phyloP scores from a whole-genome alignment of 2,888 invertebrate genomes.

The Cheilosia grossa region DNA sequence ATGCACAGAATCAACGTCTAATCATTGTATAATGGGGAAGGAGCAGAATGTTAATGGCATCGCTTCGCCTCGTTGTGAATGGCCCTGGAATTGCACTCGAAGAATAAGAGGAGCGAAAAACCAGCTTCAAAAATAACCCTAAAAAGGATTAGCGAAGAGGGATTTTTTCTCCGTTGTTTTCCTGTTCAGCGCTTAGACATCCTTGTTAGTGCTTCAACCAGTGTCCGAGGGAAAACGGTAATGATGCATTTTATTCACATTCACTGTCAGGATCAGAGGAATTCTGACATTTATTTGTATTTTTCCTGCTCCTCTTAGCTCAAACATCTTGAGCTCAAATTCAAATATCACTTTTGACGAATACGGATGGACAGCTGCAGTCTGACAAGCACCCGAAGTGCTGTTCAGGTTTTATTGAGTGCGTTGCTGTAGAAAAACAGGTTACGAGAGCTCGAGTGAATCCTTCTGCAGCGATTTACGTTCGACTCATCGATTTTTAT shows the following conservation, averaged over 20 bases:
- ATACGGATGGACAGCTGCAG: conserved; percentile 6
- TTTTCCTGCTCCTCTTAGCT: neutral
- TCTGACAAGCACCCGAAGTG: conserved; percentile 2
- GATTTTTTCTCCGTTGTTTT: conserved; percentile 1
- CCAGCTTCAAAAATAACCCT: neutral
- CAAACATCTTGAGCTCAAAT: conserved; percentile 7
- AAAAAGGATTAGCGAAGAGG: neutral
- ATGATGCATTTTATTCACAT: conserved; percentile 22
- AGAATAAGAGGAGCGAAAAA: neutral
- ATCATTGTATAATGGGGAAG: neutral
- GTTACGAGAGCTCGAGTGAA: neutral
- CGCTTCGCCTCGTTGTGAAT: neutral
- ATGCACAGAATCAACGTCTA: neutral
- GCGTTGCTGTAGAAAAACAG: neutral
- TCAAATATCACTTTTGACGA: conserved; percentile 21
- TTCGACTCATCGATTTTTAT: conserved; percentile 16
- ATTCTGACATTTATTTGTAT: neutral
- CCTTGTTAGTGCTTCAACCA: neutral
- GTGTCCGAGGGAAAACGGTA: neutral
- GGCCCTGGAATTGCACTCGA: conserved; percentile 3
- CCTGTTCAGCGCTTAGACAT: neutral
- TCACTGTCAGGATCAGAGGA: conserved; percentile 17
- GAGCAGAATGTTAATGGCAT: neutral
- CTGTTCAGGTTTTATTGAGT: neutral
- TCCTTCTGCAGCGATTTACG: neutral